Evolutionary conservation across 1,140 invertebrate genomes (phyloP).

Genomic region (Drosophila rhopaloa): DNA sequence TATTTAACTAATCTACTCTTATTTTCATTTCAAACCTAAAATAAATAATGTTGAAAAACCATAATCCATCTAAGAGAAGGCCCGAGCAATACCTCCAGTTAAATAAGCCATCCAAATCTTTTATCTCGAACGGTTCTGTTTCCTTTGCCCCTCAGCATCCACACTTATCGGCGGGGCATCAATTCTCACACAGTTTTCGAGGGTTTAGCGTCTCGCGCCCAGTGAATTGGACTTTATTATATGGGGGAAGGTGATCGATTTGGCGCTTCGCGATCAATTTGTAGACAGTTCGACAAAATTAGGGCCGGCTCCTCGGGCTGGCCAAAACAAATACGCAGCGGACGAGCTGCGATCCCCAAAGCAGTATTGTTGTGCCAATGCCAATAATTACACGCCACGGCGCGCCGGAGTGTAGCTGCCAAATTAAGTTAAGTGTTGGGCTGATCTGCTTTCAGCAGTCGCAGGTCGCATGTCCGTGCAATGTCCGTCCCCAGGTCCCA

Average conservation of each 20-base stretch:
- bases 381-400: conserved; percentile 71
- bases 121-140: conserved; percentile 5
- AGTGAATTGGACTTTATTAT: conserved; percentile 69
- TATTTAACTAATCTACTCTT: too few relatives aligned
- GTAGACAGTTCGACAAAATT: conserved; percentile 77
- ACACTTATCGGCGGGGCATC: conserved; percentile 56
- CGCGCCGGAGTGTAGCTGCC: conserved; percentile 73
- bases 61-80: not conserved
- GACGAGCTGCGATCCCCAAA: conserved; percentile 16
- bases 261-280: conserved; percentile 84
- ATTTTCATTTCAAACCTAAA: too few relatives aligned
- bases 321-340: conserved; percentile 65
- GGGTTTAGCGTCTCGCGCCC: conserved; percentile 44
- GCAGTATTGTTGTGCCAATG: conserved; percentile 69
- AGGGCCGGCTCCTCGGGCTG: conserved; percentile 33
- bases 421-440: conserved; percentile 84
- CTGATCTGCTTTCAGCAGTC: conserved; percentile 73
- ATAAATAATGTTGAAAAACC: not conserved
- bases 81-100: not conserved
- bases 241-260: conserved; percentile 81
- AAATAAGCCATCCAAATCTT: conserved; percentile 10
- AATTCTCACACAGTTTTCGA: conserved; percentile 61
- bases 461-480: conserved; percentile 34
- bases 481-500: conserved; percentile 20
- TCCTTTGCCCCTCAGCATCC: conserved; percentile 8